A percentile compares a stretch with the other conserved stretches of the same genome.
These are phyloP conservation scores for Eledona agricola DNA, from an alignment of 2,888 invertebrate genomes.

Conservation along the genomic window DNA sequence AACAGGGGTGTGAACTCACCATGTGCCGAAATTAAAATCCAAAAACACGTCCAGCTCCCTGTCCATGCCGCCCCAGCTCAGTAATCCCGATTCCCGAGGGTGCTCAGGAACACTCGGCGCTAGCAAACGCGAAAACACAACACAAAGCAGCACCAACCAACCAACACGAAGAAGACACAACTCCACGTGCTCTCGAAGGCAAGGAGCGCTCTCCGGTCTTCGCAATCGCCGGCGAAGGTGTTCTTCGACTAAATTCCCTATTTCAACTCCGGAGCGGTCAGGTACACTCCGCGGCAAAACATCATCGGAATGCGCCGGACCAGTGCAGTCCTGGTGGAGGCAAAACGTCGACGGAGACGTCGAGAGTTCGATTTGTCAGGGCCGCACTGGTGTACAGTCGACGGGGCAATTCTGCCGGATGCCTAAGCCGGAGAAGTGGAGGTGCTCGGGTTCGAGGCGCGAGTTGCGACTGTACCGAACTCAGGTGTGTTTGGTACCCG, in stretches of 20 bases:
- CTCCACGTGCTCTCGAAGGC: constrained; percentile 54
- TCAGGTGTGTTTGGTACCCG: constrained; percentile 63
- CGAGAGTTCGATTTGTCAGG: constrained; percentile 42
- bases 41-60: constrained; percentile 43
- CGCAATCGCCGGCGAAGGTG: constrained; percentile 56
- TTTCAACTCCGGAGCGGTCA: constrained; percentile 61
- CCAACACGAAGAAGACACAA: constrained; percentile 48
- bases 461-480: constrained; percentile 60
- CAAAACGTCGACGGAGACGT: not conserved
- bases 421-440: constrained; percentile 27
- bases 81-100: too few relatives aligned
- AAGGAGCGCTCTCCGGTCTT: constrained; percentile 30
- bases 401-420: constrained; percentile 45
- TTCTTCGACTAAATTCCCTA: constrained; percentile 60
- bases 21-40: constrained; percentile 57
- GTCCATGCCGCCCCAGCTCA: constrained; percentile 43
- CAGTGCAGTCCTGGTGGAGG: constrained; percentile 41
- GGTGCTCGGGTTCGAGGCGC: constrained; percentile 41
- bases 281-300: constrained; percentile 62
- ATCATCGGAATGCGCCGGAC: constrained; percentile 60
- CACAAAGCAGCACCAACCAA: constrained; percentile 46
- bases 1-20: too few relatives aligned
- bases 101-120: too few relatives aligned
- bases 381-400: constrained; percentile 55
- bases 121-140: constrained; percentile 42